Evolutionary conservation across 2,113 vertebrate species (phyloP).

Genomic region (Antigone vipio): DNA sequence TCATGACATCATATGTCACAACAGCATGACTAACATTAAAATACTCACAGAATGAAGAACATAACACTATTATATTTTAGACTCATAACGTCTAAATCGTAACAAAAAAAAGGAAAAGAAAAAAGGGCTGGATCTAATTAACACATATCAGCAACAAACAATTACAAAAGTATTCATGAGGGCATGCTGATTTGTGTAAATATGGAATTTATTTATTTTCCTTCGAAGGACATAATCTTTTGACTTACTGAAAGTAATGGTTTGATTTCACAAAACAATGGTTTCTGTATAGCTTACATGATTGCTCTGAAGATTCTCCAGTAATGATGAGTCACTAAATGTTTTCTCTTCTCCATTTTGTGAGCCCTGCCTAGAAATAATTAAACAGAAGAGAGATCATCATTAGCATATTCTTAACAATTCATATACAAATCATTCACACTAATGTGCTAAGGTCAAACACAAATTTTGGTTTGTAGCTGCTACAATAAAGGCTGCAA

Average conservation of each 20-base stretch:
- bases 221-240: background rate
- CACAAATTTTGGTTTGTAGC: background rate
- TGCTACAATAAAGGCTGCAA: background rate
- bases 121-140: background rate
- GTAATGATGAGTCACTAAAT: conserved; percentile 89
- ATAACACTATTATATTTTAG: background rate
- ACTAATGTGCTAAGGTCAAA: background rate
- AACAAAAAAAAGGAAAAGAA: background rate
- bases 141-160: background rate
- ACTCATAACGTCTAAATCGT: background rate
- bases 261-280: background rate
- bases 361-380: conserved; percentile 81
- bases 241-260: background rate
- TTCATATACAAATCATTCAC: background rate
- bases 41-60: background rate
- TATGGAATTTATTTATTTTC: background rate
- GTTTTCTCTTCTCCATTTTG: conserved; percentile 84
- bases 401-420: background rate
- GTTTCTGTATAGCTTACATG: conserved; percentile 84
- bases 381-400: background rate
- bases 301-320: conserved; percentile 96
- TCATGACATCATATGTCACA: background rate
- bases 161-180: background rate
- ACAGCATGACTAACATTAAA: background rate
- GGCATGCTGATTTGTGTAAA: background rate